Percentiles rank a stretch among this genome's conserved stretches.
These are phyloP conservation scores for Ernsta delagoae DNA, from an alignment of 2,888 invertebrate species.

Conservation along the genomic window DNA sequence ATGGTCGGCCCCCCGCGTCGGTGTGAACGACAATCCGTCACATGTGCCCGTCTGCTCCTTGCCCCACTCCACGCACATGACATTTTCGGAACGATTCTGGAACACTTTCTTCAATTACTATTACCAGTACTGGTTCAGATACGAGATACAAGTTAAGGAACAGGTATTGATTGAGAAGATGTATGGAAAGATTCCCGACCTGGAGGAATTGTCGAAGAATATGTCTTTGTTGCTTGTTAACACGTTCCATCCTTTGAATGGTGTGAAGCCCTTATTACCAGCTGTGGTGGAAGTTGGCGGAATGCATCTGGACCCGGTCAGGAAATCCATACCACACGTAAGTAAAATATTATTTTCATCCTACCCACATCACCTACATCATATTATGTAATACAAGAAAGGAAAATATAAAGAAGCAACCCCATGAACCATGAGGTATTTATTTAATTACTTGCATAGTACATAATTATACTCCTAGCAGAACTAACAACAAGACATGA, in stretches of 20 bases:
- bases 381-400: too few relatives aligned
- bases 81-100: conserved; percentile 76
- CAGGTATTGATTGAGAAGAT: conserved; percentile 69
- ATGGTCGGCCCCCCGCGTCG: conserved; percentile 77
- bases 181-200: conserved; percentile 78
- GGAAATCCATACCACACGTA: conserved; percentile 66
- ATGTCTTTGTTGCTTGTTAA: conserved; percentile 84
- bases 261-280: conserved; percentile 82
- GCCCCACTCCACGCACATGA: conserved; percentile 75
- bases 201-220: conserved; percentile 80
- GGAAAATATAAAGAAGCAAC: too few relatives aligned
- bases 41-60: conserved; percentile 83
- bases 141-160: conserved; percentile 62
- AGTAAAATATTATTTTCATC: too few relatives aligned
- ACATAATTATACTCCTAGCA: too few relatives aligned
- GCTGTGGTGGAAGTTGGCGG: conserved; percentile 87
- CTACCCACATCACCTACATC: too few relatives aligned
- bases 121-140: conserved; percentile 64
- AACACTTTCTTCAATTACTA: conserved; percentile 61
- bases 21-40: conserved; percentile 77
- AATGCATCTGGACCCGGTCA: conserved; percentile 77
- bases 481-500: too few relatives aligned
- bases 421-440: too few relatives aligned
- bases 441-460: too few relatives aligned
- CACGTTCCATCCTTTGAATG: conserved; percentile 85